Evolutionary conservation across 1,140 invertebrate species (phyloP).

Genomic region (Aricia agestis): DNA sequence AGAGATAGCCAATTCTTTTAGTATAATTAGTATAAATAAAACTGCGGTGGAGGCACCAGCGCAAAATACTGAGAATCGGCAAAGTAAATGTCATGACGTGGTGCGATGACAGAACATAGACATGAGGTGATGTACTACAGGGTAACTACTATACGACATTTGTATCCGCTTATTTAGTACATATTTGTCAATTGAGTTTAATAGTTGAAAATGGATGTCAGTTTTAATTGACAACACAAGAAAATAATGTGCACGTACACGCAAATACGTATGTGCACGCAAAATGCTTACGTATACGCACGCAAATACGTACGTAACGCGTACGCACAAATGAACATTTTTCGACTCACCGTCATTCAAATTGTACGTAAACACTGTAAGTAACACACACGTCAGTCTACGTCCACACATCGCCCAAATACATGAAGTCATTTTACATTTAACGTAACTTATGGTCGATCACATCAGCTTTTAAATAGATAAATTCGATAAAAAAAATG

Average conservation of each 20-base stretch:
- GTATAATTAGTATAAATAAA: not conserved
- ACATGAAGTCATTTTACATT: not conserved
- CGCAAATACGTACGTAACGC: not conserved
- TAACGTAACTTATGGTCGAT: no score
- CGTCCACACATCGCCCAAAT: not conserved
- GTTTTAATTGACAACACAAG: not conserved
- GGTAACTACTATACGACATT: not conserved
- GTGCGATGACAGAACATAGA: not conserved
- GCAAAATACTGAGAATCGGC: not conserved
- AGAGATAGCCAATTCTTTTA: not conserved
- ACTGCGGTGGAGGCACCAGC: not conserved
- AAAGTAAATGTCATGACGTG: not conserved
- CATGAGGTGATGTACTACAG: not conserved
- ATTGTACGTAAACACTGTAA: conserved; percentile 14
- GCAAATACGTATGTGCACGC: not conserved
- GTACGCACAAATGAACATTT: not conserved
- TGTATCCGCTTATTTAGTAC: no score
- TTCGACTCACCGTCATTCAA: conserved; percentile 4
- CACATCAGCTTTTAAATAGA: no score
- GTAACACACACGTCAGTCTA: conserved; percentile 11
- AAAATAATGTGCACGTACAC: not conserved
- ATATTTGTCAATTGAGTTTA: no score
- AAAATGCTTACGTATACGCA: not conserved
- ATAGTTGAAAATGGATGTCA: no score
- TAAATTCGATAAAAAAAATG: no score